Conservation (phyloP, 2,113 vertebrate genomes). For the Archocentrus centrarchus region DNA sequence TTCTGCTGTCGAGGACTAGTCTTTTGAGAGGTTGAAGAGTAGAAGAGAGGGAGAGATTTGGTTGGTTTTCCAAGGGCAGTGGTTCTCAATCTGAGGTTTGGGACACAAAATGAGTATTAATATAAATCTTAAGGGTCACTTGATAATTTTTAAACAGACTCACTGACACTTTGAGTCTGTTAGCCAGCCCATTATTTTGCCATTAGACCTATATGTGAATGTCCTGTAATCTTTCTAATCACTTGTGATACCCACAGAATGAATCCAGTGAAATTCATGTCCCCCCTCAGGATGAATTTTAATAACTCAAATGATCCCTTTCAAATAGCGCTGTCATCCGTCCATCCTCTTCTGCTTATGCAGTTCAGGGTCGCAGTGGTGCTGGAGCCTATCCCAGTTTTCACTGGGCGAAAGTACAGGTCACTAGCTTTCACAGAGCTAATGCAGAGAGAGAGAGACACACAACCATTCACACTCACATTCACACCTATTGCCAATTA, state of each 20-base stretch:
- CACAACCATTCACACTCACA: background rate
- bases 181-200: background rate
- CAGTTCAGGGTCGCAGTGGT: background rate
- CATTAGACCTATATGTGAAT: background rate
- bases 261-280: slow-evolving; percentile 2
- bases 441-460: background rate
- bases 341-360: background rate
- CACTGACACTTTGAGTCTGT: background rate
- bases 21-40: slow-evolving; percentile 6
- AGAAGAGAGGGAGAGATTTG: background rate
- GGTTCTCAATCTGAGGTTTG: background rate
- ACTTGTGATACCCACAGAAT: background rate
- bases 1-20: slow-evolving; percentile 64
- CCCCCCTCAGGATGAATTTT: background rate
- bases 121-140: background rate
- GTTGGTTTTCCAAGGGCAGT: slow-evolving; percentile 3
- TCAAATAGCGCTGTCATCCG: background rate
- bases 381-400: background rate
- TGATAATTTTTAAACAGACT: background rate
- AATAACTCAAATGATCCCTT: background rate
- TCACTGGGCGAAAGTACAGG: background rate
- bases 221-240: background rate
- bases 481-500: background rate
- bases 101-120: background rate
- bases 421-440: background rate